Percentiles rank a stretch among this genome's conserved stretches.
Evolutionary conservation across 2,888 invertebrate genomes (phyloP).

Genomic region (Cheilosia impressa): DNA sequence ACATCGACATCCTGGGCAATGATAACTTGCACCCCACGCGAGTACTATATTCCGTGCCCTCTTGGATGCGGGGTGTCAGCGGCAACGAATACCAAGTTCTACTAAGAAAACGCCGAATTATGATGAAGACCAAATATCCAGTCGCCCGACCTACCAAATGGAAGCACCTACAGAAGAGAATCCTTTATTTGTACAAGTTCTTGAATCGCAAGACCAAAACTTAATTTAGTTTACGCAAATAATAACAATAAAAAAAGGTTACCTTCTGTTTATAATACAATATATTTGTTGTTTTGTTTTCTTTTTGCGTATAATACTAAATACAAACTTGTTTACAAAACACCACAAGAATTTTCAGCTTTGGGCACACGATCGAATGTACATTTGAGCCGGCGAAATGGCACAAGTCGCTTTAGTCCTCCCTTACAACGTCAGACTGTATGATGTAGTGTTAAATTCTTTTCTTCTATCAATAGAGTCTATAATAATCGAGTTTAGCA

Average conservation of each 20-base stretch:
- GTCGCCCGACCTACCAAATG: slow-evolving; percentile 90
- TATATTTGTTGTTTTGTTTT: slow-evolving; percentile 61
- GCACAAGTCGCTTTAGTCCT: neutral
- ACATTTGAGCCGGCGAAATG: slow-evolving; percentile 3
- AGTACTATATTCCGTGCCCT: slow-evolving; percentile 92
- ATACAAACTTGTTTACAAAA: slow-evolving; percentile 69
- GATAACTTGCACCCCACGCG: slow-evolving; percentile 92
- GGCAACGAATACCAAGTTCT: slow-evolving; percentile 92
- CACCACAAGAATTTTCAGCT: slow-evolving; percentile 31
- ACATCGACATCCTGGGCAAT: slow-evolving; percentile 97
- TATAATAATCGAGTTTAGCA: slow-evolving; percentile 28
- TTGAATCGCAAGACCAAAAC: slow-evolving; percentile 93
- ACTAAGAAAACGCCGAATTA: slow-evolving; percentile 89
- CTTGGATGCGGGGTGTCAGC: slow-evolving; percentile 94
- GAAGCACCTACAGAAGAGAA: slow-evolving; percentile 89
- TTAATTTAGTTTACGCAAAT: slow-evolving; percentile 69
- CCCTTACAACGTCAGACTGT: neutral
- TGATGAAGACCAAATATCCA: slow-evolving; percentile 86
- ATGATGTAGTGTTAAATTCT: slow-evolving; percentile 34
- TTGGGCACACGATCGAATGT: slow-evolving; percentile 38
- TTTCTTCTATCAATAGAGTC: slow-evolving; percentile 6
- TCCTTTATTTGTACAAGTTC: slow-evolving; percentile 89
- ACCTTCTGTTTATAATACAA: slow-evolving; percentile 61
- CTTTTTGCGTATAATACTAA: slow-evolving; percentile 51
- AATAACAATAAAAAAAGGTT: slow-evolving; percentile 8